phyloP scores from a whole-genome alignment of 2,888 invertebrate species.

The Neuroscelio doddi region DNA sequence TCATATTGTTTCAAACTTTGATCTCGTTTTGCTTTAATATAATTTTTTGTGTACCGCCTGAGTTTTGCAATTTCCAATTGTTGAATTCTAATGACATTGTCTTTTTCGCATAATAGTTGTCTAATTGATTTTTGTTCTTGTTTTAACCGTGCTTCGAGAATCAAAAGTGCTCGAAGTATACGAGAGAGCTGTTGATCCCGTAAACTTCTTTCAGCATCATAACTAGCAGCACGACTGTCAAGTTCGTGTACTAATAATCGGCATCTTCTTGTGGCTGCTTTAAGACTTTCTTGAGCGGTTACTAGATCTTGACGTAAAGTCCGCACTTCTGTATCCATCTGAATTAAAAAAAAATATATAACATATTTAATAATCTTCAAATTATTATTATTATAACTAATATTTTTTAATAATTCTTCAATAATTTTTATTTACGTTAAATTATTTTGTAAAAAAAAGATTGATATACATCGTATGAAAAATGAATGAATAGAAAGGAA shows the following conservation, averaged over 20 bases:
- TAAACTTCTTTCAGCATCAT: constrained; percentile 76
- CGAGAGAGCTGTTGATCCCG: constrained; percentile 82
- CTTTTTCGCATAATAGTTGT: constrained; percentile 80
- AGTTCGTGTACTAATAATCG: constrained; percentile 77
- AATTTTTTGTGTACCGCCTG: constrained; percentile 74
- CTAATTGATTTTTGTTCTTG: constrained; percentile 83
- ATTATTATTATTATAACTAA: too few species aligned
- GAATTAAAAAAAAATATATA: too few species aligned
- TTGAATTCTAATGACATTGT: constrained; percentile 81
- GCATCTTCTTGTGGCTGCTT: constrained; percentile 78
- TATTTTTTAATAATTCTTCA: neutral
- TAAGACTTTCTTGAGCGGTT: constrained; percentile 79
- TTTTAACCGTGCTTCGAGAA: constrained; percentile 81
- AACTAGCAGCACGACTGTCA: constrained; percentile 60
- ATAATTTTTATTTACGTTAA: neutral
- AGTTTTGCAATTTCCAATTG: constrained; percentile 80
- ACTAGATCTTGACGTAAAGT: constrained; percentile 76
- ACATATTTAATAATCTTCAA: too few species aligned
- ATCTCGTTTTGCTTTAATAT: constrained; percentile 76
- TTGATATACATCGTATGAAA: too few species aligned
- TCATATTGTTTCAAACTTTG: constrained; percentile 55
- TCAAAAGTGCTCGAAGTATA: constrained; percentile 80
- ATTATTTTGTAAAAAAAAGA: neutral
- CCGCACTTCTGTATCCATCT: constrained; percentile 79
- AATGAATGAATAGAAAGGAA: too few species aligned